A percentile compares a stretch with the other conserved stretches of the same genome.
phyloP scores from a whole-genome alignment of 1,140 invertebrate species.

The Drosophila baimaii region DNA sequence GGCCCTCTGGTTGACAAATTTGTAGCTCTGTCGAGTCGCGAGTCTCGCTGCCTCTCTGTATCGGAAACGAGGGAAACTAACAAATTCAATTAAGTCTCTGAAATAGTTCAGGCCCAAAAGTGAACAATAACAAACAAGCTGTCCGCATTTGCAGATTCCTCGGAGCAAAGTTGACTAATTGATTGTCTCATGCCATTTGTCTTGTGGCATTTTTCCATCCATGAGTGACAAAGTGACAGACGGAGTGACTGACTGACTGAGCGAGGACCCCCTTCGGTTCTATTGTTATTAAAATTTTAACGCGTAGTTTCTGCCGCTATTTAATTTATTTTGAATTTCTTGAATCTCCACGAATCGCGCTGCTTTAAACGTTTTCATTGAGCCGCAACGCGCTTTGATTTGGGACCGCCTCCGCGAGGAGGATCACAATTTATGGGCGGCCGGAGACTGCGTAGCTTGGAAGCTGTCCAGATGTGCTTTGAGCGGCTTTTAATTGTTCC shows the following conservation, averaged over 20 bases:
- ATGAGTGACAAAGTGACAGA: constrained; percentile 9
- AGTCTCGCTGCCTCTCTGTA: constrained; percentile 3
- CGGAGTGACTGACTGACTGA: background rate
- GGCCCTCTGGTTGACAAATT: constrained; percentile 70
- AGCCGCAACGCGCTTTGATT: constrained; percentile 74
- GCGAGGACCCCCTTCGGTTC: constrained; percentile 31
- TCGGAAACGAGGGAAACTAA: constrained; percentile 55
- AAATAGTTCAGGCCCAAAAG: constrained; percentile 67
- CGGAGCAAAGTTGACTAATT: constrained; percentile 67
- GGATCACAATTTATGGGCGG: constrained; percentile 38
- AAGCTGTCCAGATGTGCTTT: constrained; percentile 52
- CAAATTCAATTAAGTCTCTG: constrained; percentile 76
- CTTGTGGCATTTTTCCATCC: constrained; percentile 44
- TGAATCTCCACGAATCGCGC: constrained; percentile 47
- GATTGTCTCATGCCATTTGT: constrained; percentile 74
- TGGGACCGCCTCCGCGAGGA: constrained; percentile 29
- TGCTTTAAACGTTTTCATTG: constrained; percentile 78
- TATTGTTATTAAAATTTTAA: constrained; percentile 72
- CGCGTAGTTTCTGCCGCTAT: constrained; percentile 72
- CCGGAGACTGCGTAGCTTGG: constrained; percentile 63
- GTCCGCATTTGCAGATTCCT: constrained; percentile 45
- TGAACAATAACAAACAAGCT: constrained; percentile 50
- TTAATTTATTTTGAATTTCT: constrained; percentile 72
- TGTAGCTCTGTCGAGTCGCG: constrained; percentile 33
- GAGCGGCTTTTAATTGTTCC: constrained; percentile 77